These are phyloP conservation scores for Dascyllus trimaculatus DNA, from an alignment of 2,113 vertebrate genomes.

Conservation along the genomic window DNA sequence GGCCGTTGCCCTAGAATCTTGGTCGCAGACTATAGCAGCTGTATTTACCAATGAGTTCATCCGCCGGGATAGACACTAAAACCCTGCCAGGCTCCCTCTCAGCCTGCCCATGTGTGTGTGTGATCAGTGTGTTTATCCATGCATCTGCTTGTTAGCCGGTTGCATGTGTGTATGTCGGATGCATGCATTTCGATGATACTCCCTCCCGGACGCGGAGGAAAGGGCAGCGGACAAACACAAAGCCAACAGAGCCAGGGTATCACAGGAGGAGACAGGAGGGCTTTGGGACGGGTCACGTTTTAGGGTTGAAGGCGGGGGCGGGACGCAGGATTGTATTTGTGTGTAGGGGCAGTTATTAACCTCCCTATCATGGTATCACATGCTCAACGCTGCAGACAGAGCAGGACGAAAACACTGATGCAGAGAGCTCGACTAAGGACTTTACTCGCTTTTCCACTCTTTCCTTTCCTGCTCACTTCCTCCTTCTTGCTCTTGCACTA, in stretches of 20 bases:
- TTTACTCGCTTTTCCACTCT: not conserved
- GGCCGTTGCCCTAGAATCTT: slow-evolving; percentile 63
- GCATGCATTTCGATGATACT: slow-evolving; percentile 43
- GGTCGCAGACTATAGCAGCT: slow-evolving; percentile 80
- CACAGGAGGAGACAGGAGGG: slow-evolving; percentile 39
- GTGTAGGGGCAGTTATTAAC: slow-evolving; percentile 49
- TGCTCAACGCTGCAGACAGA: slow-evolving; percentile 52
- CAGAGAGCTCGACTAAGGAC: slow-evolving; percentile 35
- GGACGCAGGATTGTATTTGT: slow-evolving; percentile 20
- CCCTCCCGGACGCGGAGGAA: slow-evolving; percentile 55
- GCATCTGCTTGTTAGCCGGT: not conserved
- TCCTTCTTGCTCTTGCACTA: no score
- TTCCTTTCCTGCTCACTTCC: not conserved
- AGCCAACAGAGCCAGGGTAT: slow-evolving; percentile 31
- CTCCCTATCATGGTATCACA: slow-evolving; percentile 67
- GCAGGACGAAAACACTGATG: slow-evolving; percentile 55
- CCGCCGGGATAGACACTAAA: slow-evolving; percentile 53
- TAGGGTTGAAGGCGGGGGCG: not conserved
- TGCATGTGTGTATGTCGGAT: not conserved
- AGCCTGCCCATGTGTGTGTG: slow-evolving; percentile 5
- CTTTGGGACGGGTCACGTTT: slow-evolving; percentile 23
- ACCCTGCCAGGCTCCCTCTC: slow-evolving; percentile 16
- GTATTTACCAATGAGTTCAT: slow-evolving; percentile 85
- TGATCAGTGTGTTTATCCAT: not conserved
- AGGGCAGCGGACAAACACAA: slow-evolving; percentile 64